phyloP scores from a whole-genome alignment of 2,888 invertebrate species.

The Molorchus minor region DNA sequence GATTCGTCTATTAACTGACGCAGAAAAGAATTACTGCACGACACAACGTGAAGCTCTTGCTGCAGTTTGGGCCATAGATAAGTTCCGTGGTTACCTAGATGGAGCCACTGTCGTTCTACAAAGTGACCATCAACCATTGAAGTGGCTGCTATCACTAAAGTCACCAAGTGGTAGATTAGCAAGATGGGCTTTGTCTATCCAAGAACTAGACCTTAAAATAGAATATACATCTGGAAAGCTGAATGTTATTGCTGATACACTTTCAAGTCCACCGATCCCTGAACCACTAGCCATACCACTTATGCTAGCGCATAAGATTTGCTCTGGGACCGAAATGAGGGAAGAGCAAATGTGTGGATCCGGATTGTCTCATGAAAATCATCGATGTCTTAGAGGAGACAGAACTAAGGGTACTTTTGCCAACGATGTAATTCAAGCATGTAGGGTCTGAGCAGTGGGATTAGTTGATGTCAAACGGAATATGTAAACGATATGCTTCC shows the following conservation, averaged over 20 bases:
- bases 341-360: slow-evolving; percentile 27
- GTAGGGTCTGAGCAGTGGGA: slow-evolving; percentile 36
- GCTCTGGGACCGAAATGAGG: slow-evolving; percentile 20
- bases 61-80: not conserved
- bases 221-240: slow-evolving; percentile 8
- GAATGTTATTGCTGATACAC: slow-evolving; percentile 8
- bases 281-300: not conserved
- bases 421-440: slow-evolving; percentile 8
- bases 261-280: slow-evolving; percentile 10
- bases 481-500: slow-evolving; percentile 39
- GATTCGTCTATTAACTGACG: not conserved
- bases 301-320: slow-evolving; percentile 6
- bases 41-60: slow-evolving; percentile 2
- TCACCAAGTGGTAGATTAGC: slow-evolving; percentile 56
- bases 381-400: slow-evolving; percentile 37
- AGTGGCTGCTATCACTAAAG: slow-evolving; percentile 59
- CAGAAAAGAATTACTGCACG: not conserved
- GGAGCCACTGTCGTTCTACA: not conserved
- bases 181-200: slow-evolving; percentile 60
- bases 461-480: slow-evolving; percentile 35
- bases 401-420: not conserved
- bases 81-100: slow-evolving; percentile 3
- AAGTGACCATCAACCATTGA: slow-evolving; percentile 58
- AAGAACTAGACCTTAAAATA: slow-evolving; percentile 51
- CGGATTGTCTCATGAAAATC: slow-evolving; percentile 43